phyloP scores from a whole-genome alignment of 2,797 vertebrate genomes.

The Phalanger gymnotis region DNA sequence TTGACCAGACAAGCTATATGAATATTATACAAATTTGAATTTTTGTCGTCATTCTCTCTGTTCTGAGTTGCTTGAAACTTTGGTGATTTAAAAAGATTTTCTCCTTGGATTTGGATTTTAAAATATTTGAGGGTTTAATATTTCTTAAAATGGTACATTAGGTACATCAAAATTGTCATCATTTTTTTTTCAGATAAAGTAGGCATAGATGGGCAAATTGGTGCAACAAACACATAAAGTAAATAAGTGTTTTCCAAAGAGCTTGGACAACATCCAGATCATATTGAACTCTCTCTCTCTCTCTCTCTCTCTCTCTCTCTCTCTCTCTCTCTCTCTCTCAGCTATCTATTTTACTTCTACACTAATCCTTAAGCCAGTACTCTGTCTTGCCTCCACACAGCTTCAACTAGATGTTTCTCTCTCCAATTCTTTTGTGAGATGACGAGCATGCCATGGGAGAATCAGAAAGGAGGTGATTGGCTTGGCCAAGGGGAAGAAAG shows the following conservation, averaged over 20 bases:
- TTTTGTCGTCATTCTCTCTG: background rate
- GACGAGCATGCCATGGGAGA: no score
- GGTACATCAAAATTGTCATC: constrained; percentile 27
- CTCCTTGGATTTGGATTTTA: constrained; percentile 20
- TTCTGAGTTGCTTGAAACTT: constrained; percentile 17
- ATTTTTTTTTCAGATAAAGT: constrained; percentile 57
- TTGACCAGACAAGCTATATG: background rate
- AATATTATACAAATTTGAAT: background rate
- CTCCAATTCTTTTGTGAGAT: no score
- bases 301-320: no score
- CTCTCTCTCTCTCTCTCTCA: no score
- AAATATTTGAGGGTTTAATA: constrained; percentile 37
- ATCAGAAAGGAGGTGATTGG: no score
- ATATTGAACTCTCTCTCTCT: no score
- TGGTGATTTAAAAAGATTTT: constrained; percentile 42
- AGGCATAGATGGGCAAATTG: constrained; percentile 28
- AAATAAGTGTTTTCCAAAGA: constrained; percentile 1
- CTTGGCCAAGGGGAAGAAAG: no score
- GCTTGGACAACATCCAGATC: background rate
- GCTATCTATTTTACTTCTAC: no score
- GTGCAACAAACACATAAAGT: constrained; percentile 8
- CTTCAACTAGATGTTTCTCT: no score
- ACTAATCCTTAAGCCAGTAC: no score
- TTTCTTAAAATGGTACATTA: background rate
- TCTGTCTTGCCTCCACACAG: no score